Percentiles rank a stretch among this genome's conserved stretches.
Conservation (phyloP, 2,797 vertebrate species). For the Schizothorax lantsangensis region DNA sequence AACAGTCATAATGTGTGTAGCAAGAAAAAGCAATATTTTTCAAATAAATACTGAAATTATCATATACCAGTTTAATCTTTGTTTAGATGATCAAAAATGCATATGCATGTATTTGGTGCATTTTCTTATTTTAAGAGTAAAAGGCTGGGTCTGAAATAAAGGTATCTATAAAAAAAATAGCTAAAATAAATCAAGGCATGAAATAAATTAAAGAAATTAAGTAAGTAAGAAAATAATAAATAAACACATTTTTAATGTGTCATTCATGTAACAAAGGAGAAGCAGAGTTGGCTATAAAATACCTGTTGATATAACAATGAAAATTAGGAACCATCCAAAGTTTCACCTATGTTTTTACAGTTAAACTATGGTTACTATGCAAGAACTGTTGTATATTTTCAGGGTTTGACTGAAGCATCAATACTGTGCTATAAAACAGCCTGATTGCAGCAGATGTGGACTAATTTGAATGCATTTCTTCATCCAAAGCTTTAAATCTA, state of each 20-base stretch:
- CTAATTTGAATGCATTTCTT: slow-evolving; percentile 17
- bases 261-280: background rate
- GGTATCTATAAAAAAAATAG: background rate
- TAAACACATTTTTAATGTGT: background rate
- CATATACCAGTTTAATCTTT: background rate
- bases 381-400: background rate
- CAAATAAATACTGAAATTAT: background rate
- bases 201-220: no score
- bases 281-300: background rate
- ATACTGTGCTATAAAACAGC: background rate
- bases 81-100: background rate
- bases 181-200: background rate
- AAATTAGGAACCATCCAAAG: background rate
- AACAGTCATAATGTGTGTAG: no score
- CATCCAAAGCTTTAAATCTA: slow-evolving; percentile 2
- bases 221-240: no score
- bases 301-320: background rate
- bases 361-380: background rate
- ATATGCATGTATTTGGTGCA: background rate
- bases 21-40: background rate
- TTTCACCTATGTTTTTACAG: background rate
- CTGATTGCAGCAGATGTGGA: slow-evolving; percentile 12
- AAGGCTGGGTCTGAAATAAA: background rate
- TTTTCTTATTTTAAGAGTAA: background rate
- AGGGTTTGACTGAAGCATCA: background rate